Evolutionary conservation across 2,888 invertebrate species (phyloP).

Genomic region (Troides helena): DNA sequence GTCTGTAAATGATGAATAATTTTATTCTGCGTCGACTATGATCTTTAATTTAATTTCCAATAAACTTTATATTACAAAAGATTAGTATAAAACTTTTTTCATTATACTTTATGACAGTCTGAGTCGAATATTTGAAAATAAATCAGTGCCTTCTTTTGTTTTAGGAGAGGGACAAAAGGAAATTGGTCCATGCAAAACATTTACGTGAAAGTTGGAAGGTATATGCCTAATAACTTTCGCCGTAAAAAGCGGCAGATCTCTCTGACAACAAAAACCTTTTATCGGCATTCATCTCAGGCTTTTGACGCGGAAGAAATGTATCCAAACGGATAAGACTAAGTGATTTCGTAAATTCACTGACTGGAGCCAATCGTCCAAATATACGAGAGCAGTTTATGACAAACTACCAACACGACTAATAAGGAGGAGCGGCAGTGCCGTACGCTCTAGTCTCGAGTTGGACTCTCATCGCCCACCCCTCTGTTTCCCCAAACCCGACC

Average conservation of each 20-base stretch:
- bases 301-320: constrained; percentile 49
- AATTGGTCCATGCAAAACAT: constrained; percentile 31
- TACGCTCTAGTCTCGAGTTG: constrained; percentile 32
- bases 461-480: constrained; percentile 45
- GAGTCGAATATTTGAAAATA: neutral
- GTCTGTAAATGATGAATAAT: too few species aligned
- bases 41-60: too few species aligned
- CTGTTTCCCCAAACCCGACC: constrained; percentile 55
- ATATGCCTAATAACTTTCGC: constrained; percentile 40
- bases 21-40: too few species aligned
- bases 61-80: too few species aligned
- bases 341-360: constrained; percentile 28
- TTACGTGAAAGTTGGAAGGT: constrained; percentile 29
- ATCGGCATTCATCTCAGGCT: constrained; percentile 50
- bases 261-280: constrained; percentile 63
- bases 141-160: constrained; percentile 9
- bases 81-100: too few species aligned
- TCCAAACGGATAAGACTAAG: constrained; percentile 36
- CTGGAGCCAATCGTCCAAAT: constrained; percentile 25
- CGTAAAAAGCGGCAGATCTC: constrained; percentile 44
- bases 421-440: constrained; percentile 31
- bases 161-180: constrained; percentile 18
- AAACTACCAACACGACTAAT: constrained; percentile 34
- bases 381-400: constrained; percentile 30
- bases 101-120: too few species aligned